phyloP scores from a whole-genome alignment of 2,113 vertebrate species.

The Erinaceus europaeus region DNA sequence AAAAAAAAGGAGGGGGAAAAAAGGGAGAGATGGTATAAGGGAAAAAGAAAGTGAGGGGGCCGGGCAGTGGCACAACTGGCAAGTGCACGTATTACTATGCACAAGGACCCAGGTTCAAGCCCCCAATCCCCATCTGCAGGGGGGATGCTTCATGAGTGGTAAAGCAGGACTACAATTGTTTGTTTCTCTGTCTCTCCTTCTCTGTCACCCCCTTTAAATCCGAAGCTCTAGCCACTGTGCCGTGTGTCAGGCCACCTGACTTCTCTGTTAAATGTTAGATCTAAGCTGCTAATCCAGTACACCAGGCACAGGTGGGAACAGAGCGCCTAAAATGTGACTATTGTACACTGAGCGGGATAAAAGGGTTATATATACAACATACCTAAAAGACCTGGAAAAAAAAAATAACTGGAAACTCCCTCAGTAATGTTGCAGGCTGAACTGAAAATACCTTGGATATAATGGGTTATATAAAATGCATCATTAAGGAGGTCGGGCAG shows the following conservation, averaged over 20 bases:
- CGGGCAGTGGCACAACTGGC: no score
- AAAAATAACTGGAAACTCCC: neutral
- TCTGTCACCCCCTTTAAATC: no score
- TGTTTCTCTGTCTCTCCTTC: no score
- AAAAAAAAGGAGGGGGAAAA: neutral
- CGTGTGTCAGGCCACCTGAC: neutral
- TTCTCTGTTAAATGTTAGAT: neutral
- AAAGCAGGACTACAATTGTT: no score
- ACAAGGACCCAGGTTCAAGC: no score
- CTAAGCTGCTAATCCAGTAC: neutral
- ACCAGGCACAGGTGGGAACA: neutral
- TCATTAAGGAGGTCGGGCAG: no score
- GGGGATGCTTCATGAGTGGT: no score
- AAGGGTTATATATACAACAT: neutral
- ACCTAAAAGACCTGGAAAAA: slow-evolving; percentile 5
- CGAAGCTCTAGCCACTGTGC: no score
- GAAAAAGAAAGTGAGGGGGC: neutral
- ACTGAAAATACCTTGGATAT: neutral
- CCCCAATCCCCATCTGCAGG: no score
- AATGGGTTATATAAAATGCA: neutral
- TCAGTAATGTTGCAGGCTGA: neutral
- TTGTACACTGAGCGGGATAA: neutral
- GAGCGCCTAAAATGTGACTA: neutral
- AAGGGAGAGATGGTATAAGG: neutral
- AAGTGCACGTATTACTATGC: no score